Evolutionary conservation across 2,113 vertebrate genomes (phyloP).

Genomic region (Potamarius usumacintae): DNA sequence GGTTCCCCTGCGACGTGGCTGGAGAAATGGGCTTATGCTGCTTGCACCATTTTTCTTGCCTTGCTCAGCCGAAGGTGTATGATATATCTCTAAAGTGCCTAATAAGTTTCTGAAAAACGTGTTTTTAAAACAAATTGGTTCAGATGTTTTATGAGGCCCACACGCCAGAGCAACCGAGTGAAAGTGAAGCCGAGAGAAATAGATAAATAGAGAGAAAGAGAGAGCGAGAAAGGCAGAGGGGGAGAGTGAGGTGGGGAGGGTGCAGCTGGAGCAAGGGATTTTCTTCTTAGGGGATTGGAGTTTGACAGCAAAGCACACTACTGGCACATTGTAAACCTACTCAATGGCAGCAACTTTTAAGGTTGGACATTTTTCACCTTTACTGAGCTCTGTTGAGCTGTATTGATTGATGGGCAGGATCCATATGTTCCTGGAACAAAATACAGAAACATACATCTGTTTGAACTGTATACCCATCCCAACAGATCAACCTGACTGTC

Average conservation of each 20-base stretch:
- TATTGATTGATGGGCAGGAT: constrained; percentile 13
- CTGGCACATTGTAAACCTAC: constrained; percentile 34
- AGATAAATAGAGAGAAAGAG: constrained; percentile 1
- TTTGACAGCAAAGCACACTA: constrained; percentile 38
- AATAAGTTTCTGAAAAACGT: constrained; percentile 88
- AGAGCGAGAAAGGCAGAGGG: neutral
- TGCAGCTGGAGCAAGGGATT: constrained; percentile 9
- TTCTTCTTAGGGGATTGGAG: constrained; percentile 37
- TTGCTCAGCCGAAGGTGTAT: constrained; percentile 82
- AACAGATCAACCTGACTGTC: neutral
- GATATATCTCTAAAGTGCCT: constrained; percentile 92
- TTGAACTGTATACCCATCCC: neutral
- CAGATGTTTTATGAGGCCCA: constrained; percentile 79
- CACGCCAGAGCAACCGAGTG: constrained; percentile 60
- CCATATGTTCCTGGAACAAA: neutral
- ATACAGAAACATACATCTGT: constrained; percentile 16
- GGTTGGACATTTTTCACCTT: constrained; percentile 38
- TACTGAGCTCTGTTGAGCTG: constrained; percentile 8
- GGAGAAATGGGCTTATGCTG: constrained; percentile 90
- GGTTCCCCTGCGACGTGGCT: constrained; percentile 83
- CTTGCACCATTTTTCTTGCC: constrained; percentile 86
- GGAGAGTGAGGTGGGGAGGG: neutral
- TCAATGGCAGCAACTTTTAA: constrained; percentile 29
- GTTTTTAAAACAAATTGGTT: constrained; percentile 97
- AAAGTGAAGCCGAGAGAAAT: constrained; percentile 23